Evolutionary conservation across 2,113 vertebrate genomes (phyloP), one percentile per base, ranked within the genome.

Genomic region (Odontesthes bonariensis): DNA sequence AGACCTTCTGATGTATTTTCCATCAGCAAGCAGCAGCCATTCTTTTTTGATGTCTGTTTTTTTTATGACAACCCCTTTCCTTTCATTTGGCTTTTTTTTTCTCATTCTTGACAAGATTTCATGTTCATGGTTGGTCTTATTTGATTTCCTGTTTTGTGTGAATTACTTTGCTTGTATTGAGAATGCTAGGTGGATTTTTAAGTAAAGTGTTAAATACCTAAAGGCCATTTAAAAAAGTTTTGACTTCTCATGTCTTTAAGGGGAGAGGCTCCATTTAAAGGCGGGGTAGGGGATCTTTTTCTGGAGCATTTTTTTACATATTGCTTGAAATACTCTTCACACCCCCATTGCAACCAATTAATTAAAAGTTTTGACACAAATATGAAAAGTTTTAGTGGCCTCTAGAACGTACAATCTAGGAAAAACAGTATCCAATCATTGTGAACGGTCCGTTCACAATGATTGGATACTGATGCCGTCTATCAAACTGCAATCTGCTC

Each of bases 191-290:
- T 93, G 84, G 79, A 79, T 80, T 88, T 83, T 81, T 74, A 42
- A 82, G 78, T 87, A 38, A 69, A 56, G 59, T 70, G 88, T 90
- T 60, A 85, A 83, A 92, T 91, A 92, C 76, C 94, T 95, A 95
- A 95, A 95, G 94, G 94, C 94, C 94, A 95, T 95, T 95, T 92
- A 86, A 88, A 74, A 6, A 79, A 11, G 91, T 93, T 91, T 94
- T 93, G 90, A 90, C 90, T 94, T 94, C 90, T 94, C 94, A 91
- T 94, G 93, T 94, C 92, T 93, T 82, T 81, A 82, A 86, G 83
- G 77, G 77, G 53, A 88, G 85, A 84, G 73, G 80, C 79, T 79
- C 55, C 67, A 82, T 80, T 77, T 61, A 42, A n/a, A n/a, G n/a
- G n/a, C n/a, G n/a, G n/a, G n/a, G n/a, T n/a, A n/a, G n/a, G n/a